These are phyloP conservation scores for Chionodraco myersi DNA, from an alignment of 2,113 vertebrate species.

Conservation along the genomic window DNA sequence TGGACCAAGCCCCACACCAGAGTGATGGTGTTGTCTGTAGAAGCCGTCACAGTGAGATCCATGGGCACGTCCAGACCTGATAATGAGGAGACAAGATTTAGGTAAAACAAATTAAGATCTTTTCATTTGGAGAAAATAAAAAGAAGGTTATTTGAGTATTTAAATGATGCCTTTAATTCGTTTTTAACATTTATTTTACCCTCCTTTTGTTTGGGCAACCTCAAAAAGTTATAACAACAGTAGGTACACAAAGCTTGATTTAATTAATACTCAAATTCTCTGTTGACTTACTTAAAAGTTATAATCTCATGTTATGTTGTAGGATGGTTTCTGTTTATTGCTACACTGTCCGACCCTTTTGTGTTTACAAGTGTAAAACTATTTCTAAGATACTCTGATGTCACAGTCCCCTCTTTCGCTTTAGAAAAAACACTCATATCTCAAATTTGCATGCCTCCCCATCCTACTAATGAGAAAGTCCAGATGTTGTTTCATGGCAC, in stretches of 20 bases:
- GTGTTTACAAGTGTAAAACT: neutral
- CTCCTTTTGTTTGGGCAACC: neutral
- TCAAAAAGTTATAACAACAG: neutral
- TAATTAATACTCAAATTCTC: neutral
- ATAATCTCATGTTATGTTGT: neutral
- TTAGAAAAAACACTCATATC: neutral
- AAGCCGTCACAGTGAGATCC: slow-evolving; percentile 91
- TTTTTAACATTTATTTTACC: neutral
- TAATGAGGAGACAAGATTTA: slow-evolving; percentile 11
- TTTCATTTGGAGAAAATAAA: neutral
- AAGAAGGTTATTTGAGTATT: neutral
- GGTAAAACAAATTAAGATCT: neutral
- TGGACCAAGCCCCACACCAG: slow-evolving; percentile 91
- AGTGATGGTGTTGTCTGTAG: slow-evolving; percentile 93
- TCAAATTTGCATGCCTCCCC: neutral
- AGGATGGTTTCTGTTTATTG: neutral
- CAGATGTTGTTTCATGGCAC: neutral
- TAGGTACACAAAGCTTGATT: neutral
- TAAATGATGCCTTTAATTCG: neutral
- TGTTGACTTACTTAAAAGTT: neutral
- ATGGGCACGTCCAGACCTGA: slow-evolving; percentile 92
- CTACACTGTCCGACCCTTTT: neutral
- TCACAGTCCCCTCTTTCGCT: neutral
- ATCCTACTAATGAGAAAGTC: neutral
- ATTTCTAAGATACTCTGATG: neutral